Conservation (phyloP, 2,797 vertebrate genomes). For the Microctenopoma steveboyesi region DNA sequence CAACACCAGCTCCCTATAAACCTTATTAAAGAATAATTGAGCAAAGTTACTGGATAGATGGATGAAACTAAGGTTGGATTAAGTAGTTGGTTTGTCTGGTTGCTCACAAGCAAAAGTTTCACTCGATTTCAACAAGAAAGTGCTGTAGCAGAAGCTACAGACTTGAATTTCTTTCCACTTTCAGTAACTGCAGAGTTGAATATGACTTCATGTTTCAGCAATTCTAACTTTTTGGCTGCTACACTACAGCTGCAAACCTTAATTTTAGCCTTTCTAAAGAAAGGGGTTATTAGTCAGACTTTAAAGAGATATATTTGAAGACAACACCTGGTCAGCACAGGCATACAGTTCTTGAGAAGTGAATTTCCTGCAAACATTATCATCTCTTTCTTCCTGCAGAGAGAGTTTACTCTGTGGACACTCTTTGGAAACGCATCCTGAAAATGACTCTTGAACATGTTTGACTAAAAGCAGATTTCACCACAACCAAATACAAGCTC, state of each 20-base stretch:
- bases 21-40: too few relatives aligned
- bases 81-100: too few relatives aligned
- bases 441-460: conserved; percentile 46
- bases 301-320: conserved; percentile 18
- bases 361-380: conserved; percentile 27
- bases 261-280: neutral
- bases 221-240: neutral
- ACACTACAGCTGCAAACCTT: neutral
- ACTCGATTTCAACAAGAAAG: too few relatives aligned
- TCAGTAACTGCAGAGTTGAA: neutral
- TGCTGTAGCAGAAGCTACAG: too few relatives aligned
- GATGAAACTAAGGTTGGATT: too few relatives aligned
- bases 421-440: conserved; percentile 42
- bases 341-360: neutral
- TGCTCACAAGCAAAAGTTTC: too few relatives aligned
- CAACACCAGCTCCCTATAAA: too few relatives aligned
- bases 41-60: too few relatives aligned
- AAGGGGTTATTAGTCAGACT: conserved; percentile 6
- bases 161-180: neutral
- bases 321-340: neutral
- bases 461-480: conserved; percentile 44
- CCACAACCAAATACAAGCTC: conserved; percentile 51
- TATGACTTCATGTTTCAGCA: neutral
- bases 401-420: conserved; percentile 25
- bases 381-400: neutral